phyloP scores from a whole-genome alignment of 2,888 invertebrate genomes.

The Cybosia mesomella region DNA sequence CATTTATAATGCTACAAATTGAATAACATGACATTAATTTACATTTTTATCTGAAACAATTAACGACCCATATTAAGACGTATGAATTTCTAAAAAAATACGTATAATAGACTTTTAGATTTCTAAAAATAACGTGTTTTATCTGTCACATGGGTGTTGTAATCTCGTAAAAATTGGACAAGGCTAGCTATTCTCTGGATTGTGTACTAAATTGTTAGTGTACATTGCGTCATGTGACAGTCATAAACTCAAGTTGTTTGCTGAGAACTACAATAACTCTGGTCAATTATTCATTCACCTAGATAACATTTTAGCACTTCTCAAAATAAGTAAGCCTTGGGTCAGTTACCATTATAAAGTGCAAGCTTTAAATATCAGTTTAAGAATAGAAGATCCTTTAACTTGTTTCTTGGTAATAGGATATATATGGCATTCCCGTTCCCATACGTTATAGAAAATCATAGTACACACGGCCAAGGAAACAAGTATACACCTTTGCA shows the following conservation, averaged over 20 bases:
- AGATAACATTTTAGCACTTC: constrained; percentile 16
- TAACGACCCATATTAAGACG: not conserved
- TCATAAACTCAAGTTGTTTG: constrained; percentile 4
- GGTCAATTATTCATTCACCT: constrained; percentile 11
- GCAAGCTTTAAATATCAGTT: not conserved
- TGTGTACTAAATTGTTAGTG: constrained; percentile 6
- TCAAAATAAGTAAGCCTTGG: constrained; percentile 18
- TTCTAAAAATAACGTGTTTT: constrained; percentile 7
- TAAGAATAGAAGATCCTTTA: not conserved
- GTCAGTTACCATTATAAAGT: constrained; percentile 9
- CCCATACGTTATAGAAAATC: no score
- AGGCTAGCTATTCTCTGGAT: constrained; percentile 19
- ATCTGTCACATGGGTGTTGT: constrained; percentile 16
- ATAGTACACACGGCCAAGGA: no score
- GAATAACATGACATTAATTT: constrained; percentile 11
- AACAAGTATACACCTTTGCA: no score
- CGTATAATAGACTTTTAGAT: no score
- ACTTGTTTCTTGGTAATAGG: not conserved
- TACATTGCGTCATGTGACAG: not conserved
- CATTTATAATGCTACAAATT: constrained; percentile 31
- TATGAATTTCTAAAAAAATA: not conserved
- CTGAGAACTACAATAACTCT: constrained; percentile 8
- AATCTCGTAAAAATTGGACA: constrained; percentile 20
- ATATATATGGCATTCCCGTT: no score
- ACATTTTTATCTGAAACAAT: constrained; percentile 7